Evolutionary conservation across 2,113 vertebrate genomes (phyloP).

Genomic region (Myodes glareolus): DNA sequence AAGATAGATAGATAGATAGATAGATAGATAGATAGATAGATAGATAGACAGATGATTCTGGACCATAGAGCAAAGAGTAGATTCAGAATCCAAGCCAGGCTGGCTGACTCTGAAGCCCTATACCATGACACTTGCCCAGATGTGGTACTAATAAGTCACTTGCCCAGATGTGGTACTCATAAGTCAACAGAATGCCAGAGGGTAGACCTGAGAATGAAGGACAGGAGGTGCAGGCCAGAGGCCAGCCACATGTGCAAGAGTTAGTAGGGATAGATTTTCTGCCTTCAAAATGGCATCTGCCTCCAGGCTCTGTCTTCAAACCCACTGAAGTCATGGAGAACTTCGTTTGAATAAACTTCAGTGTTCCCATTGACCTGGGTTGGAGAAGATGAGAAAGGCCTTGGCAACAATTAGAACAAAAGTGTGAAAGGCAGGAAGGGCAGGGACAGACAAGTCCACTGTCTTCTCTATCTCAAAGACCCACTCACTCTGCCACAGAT

Average conservation of each 20-base stretch:
- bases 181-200: not conserved
- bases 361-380: rapidly evolving
- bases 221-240: not conserved
- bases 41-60: not conserved
- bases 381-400: not conserved
- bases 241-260: rapidly evolving
- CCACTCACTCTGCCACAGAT: not conserved
- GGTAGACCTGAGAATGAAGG: not conserved
- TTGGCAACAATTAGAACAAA: not conserved
- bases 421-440: not conserved
- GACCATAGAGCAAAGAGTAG: not conserved
- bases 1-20: not conserved
- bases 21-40: not conserved
- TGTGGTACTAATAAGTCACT: too few species aligned
- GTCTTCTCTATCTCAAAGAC: not conserved
- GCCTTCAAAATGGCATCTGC: not conserved
- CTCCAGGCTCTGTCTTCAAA: not conserved
- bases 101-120: not conserved
- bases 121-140: not conserved
- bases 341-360: not conserved
- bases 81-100: not conserved
- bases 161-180: not conserved
- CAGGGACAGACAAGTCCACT: not conserved
- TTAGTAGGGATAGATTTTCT: rapidly evolving
- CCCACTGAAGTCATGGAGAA: rapidly evolving